phyloP scores from a whole-genome alignment of 1,140 invertebrate species.

The Drosophila seguyi region DNA sequence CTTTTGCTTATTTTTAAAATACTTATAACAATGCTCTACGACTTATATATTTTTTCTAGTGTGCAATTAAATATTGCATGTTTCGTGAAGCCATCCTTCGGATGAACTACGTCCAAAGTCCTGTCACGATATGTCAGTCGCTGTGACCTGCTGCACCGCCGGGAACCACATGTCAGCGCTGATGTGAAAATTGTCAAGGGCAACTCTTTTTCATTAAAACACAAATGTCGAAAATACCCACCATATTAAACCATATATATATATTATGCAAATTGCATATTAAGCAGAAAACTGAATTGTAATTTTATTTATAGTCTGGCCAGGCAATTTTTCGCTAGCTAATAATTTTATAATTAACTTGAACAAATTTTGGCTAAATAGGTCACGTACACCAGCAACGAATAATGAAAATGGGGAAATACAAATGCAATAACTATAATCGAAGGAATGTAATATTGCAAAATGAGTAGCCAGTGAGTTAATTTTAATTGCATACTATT shows the following conservation, averaged over 20 bases:
- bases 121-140: constrained; percentile 39
- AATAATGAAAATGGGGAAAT: constrained; percentile 5
- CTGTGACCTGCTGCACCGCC: constrained; percentile 27
- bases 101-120: constrained; percentile 3
- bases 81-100: constrained; percentile 8
- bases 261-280: constrained; percentile 50
- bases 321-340: constrained; percentile 23
- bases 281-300: constrained; percentile 29
- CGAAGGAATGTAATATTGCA: background rate
- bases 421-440: background rate
- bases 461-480: constrained; percentile 6
- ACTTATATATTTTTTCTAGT: background rate
- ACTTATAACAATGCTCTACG: background rate
- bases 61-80: constrained; percentile 23
- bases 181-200: constrained; percentile 43
- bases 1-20: background rate
- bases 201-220: constrained; percentile 20
- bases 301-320: constrained; percentile 37
- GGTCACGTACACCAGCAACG: background rate
- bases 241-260: constrained; percentile 1
- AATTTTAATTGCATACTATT: background rate
- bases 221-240: background rate
- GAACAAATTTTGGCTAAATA: constrained; percentile 24
- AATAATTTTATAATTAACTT: constrained; percentile 41
- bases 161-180: constrained; percentile 34